Evolutionary conservation across 2,797 vertebrate species (phyloP), one percentile per base, ranked within the genome.

Genomic region (Dromococcyx pavoninus): DNA sequence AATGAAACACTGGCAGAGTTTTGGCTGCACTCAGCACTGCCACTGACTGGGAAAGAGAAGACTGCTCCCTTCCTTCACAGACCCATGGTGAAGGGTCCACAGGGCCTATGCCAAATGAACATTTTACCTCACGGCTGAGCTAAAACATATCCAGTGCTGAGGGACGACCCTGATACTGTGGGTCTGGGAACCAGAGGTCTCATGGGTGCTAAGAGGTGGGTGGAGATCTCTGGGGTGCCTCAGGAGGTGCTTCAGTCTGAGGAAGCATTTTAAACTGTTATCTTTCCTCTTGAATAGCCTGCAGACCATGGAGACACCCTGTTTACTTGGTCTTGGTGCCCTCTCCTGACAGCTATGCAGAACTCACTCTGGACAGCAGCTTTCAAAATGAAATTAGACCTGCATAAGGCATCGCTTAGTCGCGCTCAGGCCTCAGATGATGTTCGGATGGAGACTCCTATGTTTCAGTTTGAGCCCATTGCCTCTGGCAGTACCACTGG

Each of bases 301-400:
- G 21, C 67, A 79, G 73, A 5, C 21, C 22, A 35, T 0, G 12
- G 50, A 62, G 46, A 15, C 44, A 4, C 10, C 4, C 33, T 18
- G 19, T 79, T 39, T 22, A 44, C 80, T 70, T 48, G 46, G 51
- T 60, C 64, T 35, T 80, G 75, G 73, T 93, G 95, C 91, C 94
- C 91, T 89, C 95, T 94, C 50, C 86, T 61, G 94, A 77, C 89
- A 64, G 44, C 17, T 8, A 12, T 3, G 28, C 82, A 77, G 76
- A 86, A 11, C 76, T 83, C 66, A 2, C 30, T 7, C 17, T 4
- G 32, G 15, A 13, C 2, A 1, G 61, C 35, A 12, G 50, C 33
- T 75, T 50, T 33, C 56, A 2, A 23, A 22, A 13, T 32, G 24
- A 24, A 48, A 30, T 14, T 2, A 2, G 28, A 17, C 8, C 24